Evolutionary conservation across 2,113 vertebrate genomes (phyloP).

Genomic region (Pogonocichla stellata): DNA sequence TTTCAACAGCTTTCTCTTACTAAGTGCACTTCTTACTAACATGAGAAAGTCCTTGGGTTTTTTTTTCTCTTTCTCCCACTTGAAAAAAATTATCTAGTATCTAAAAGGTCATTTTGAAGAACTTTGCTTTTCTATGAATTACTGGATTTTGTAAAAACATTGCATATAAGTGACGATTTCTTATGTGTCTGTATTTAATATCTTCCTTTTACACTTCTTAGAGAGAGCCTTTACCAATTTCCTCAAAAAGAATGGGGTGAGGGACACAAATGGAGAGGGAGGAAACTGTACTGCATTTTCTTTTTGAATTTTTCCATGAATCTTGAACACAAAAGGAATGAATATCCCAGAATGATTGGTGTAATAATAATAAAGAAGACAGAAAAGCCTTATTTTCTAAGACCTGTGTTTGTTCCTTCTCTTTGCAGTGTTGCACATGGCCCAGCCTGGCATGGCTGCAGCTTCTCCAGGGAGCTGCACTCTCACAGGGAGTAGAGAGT

Average conservation of each 20-base stretch:
- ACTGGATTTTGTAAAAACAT: conserved; percentile 36
- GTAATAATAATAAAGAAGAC: neutral
- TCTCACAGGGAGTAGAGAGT: neutral
- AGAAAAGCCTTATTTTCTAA: neutral
- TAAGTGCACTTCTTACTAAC: conserved; percentile 41
- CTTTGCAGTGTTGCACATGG: neutral
- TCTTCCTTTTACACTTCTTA: neutral
- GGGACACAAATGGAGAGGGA: neutral
- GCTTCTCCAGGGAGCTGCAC: neutral
- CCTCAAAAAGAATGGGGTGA: neutral
- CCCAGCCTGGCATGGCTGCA: neutral
- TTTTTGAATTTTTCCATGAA: neutral
- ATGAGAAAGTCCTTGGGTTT: neutral
- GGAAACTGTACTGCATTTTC: neutral
- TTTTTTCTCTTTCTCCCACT: conserved; percentile 29
- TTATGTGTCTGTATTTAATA: neutral
- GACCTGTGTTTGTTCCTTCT: neutral
- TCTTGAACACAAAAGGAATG: neutral
- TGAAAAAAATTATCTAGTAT: conserved; percentile 47
- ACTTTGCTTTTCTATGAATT: conserved; percentile 47
- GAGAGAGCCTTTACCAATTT: neutral
- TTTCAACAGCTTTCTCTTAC: conserved; percentile 56
- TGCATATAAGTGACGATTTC: neutral
- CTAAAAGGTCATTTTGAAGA: conserved; percentile 59
- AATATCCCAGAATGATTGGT: neutral